Percentiles rank a stretch among this genome's conserved stretches.
Conservation (phyloP, 2,888 invertebrate genomes). For the Phragmatobia fuliginosa region DNA sequence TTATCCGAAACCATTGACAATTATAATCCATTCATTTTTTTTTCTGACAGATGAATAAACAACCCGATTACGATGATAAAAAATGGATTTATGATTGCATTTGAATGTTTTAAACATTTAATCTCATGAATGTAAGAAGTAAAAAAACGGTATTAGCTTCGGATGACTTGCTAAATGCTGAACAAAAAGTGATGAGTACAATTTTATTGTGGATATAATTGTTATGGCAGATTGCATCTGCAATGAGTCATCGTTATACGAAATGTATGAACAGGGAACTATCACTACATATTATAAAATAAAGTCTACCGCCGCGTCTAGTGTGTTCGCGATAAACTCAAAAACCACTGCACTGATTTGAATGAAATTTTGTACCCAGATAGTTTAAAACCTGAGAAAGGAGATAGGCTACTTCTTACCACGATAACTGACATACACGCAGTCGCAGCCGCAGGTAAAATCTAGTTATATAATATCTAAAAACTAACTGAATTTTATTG, state of each 20-base stretch:
- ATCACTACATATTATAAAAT: too few species aligned
- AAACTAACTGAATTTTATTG: not conserved
- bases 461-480: not conserved
- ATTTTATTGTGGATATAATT: conserved; percentile 14
- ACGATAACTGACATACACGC: too few species aligned
- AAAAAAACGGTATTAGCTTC: conserved; percentile 5
- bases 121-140: conserved; percentile 2
- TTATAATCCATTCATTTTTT: conserved; percentile 34
- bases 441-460: too few species aligned
- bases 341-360: too few species aligned
- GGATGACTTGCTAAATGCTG: conserved; percentile 6
- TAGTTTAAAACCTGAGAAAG: too few species aligned
- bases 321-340: too few species aligned
- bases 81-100: conserved; percentile 17
- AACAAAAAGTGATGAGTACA: conserved; percentile 13
- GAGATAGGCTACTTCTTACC: too few species aligned
- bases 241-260: conserved; percentile 12
- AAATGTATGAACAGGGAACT: not conserved
- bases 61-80: conserved; percentile 13
- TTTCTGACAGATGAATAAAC: conserved; percentile 31
- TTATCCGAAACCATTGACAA: conserved; percentile 36
- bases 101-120: not conserved
- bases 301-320: too few species aligned
- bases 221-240: conserved; percentile 13
- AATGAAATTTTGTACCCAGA: too few species aligned